Evolutionary conservation across 2,888 invertebrate genomes (phyloP).

Genomic region (Pteria penguin): DNA sequence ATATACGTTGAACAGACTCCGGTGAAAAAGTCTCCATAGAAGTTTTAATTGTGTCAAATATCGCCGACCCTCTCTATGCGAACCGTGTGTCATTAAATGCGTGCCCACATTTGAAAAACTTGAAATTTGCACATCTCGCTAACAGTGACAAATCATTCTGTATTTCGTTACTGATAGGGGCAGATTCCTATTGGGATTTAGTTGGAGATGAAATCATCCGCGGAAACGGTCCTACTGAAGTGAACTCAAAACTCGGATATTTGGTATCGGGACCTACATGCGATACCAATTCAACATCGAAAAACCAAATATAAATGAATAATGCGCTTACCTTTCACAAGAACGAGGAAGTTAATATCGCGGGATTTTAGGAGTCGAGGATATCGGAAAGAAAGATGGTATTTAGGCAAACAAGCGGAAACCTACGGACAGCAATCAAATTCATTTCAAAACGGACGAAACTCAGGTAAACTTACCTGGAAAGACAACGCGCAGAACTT

Average conservation of each 20-base stretch:
- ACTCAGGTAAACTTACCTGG: not conserved
- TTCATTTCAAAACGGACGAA: too few relatives aligned
- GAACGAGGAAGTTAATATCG: not conserved
- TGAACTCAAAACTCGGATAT: too few relatives aligned
- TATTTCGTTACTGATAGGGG: too few relatives aligned
- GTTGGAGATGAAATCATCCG: too few relatives aligned
- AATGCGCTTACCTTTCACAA: not conserved
- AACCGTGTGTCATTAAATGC: not conserved
- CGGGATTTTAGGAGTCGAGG: not conserved
- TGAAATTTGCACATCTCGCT: conserved; percentile 3
- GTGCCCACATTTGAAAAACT: not conserved
- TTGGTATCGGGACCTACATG: too few relatives aligned
- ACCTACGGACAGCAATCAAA: too few relatives aligned
- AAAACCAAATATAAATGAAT: too few relatives aligned
- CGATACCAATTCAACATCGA: too few relatives aligned
- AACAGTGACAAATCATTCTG: too few relatives aligned
- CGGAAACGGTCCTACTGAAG: too few relatives aligned
- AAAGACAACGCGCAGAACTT: not conserved
- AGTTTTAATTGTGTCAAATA: conserved; percentile 12
- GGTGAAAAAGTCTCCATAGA: conserved; percentile 10
- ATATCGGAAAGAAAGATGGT: not conserved
- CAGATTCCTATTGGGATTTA: not conserved
- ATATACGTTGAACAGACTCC: conserved; percentile 11
- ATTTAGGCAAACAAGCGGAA: not conserved
- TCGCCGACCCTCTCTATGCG: not conserved